Conservation (phyloP, 2,797 vertebrate species). For the Alectoris magna region DNA sequence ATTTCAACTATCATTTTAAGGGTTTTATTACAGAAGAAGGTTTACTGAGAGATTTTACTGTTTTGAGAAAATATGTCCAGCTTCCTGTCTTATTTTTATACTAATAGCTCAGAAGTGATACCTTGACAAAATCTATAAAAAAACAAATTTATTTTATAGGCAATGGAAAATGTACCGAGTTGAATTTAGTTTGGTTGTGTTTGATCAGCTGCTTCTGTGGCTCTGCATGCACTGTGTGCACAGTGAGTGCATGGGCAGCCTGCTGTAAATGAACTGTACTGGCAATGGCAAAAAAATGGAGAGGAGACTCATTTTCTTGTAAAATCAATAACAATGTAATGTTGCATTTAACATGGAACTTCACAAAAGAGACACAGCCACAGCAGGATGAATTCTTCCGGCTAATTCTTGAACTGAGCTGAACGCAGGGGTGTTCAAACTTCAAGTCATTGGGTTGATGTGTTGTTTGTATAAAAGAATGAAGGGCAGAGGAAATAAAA, state of each 20-base stretch:
- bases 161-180: neutral
- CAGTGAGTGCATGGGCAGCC: neutral
- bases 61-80: constrained; percentile 17
- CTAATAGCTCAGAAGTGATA: neutral
- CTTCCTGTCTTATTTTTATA: constrained; percentile 38
- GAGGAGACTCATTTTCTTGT: neutral
- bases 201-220: constrained; percentile 16
- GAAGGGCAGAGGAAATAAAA: neutral
- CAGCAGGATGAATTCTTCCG: neutral
- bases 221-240: neutral
- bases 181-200: constrained; percentile 17
- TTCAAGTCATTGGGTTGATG: neutral
- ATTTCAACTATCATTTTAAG: constrained; percentile 18
- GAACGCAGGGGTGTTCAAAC: neutral
- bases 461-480: neutral
- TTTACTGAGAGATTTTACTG: constrained; percentile 32
- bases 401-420: neutral
- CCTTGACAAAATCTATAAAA: constrained; percentile 18
- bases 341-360: neutral
- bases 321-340: neutral
- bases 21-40: constrained; percentile 40
- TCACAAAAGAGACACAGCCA: neutral
- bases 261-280: neutral
- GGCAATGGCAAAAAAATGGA: neutral
- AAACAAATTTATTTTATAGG: neutral